A percentile compares a stretch with the other conserved stretches of the same genome.
Conservation (phyloP, 1,140 invertebrate genomes). For the Zaprionus davidi region DNA sequence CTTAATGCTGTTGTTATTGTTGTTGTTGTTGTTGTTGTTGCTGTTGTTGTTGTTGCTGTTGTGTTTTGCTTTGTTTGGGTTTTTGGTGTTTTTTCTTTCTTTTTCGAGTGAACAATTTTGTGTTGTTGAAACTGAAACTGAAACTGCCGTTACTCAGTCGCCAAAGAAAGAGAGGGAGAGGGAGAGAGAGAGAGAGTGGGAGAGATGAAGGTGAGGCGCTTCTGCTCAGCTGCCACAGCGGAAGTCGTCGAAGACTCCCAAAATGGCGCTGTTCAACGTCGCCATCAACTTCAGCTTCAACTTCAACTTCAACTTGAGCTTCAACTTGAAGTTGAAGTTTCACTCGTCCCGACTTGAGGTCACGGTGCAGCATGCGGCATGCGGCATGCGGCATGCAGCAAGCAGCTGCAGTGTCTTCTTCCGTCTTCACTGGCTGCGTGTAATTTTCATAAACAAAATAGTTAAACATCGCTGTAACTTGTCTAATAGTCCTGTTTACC, state of each 20-base stretch:
- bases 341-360: constrained; percentile 27
- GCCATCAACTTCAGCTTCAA: constrained; percentile 22
- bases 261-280: constrained; percentile 33
- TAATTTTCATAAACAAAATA: constrained; percentile 76
- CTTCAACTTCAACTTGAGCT: constrained; percentile 18
- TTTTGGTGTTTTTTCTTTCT: constrained; percentile 10
- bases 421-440: constrained; percentile 7
- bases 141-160: constrained; percentile 69
- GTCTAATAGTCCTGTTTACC: constrained; percentile 45
- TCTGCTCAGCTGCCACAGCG: constrained; percentile 30
- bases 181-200: not conserved
- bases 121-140: constrained; percentile 57
- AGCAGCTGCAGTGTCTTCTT: not conserved
- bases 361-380: constrained; percentile 32
- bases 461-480: constrained; percentile 57
- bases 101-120: constrained; percentile 45
- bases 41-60: not conserved
- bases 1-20: constrained; percentile 1
- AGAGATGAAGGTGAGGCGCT: not conserved
- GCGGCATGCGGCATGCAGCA: not conserved
- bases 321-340: constrained; percentile 24
- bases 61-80: constrained; percentile 15
- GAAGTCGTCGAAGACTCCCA: constrained; percentile 49
- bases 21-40: not conserved
- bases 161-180: not conserved